Base-by-base conservation (phyloP, 2,888 invertebrate genomes). In the Mythimna pallens region DNA sequence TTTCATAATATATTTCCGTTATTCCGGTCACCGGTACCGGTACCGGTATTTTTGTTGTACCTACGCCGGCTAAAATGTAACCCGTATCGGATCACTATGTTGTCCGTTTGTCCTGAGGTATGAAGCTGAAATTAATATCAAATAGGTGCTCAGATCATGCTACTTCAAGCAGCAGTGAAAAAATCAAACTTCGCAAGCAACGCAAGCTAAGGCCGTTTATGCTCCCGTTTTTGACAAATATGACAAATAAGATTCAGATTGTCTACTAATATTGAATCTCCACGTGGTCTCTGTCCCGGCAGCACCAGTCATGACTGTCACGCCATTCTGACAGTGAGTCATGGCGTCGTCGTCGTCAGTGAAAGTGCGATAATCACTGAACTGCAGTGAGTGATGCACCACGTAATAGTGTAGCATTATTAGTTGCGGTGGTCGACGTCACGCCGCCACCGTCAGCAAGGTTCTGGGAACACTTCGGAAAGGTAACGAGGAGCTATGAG, bases 341-440 rank as follows among this genome's bases (percentile, higher is more conserved):
- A 78, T 9, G 36, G 22, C 20, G 20, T 47, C 9, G 7, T 20
- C 22, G 54, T 22, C 52, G 57, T 57, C 61, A 76, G 77, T 70
- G 59, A 77, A 57, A 71, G 63, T 59, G 30, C 22, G 34, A n/a
- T 47, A 58, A 36, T 81, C 65, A 77, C 43, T 79, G 78, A 81
- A 77, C 57, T 55, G 52, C 43, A 55, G 36, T 63, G 30, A n/a
- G 20, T 43, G 54, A 69, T 77, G 43, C 22, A 47, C 40, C 63
- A 43, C 72, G 66, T 67, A 65, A 70, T 65, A 40, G 9, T 55
- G 76, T 54, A 22, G 57, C 30, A 58, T 62, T 55, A 78, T 80
- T 68, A 25, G 54, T 14, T 76, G 52, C 25, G 64, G 14, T 40
- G 7, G 4, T 20, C 30, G 20, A 70, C 75, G 80, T 52, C 63